These are phyloP conservation scores for Leucophenga varia DNA, from an alignment of 1,140 invertebrate genomes.

Conservation along the genomic window DNA sequence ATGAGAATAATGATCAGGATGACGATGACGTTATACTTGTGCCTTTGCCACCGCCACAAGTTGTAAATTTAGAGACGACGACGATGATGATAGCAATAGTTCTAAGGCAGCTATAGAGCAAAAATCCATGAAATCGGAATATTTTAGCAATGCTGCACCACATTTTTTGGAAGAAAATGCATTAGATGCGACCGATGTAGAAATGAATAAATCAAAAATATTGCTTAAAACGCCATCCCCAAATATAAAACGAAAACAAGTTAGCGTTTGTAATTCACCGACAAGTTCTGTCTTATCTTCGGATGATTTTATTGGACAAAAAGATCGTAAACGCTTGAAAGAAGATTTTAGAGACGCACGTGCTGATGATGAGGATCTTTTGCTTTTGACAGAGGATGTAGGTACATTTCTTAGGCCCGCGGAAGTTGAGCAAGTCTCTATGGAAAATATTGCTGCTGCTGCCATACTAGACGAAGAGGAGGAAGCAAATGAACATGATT, in stretches of 20 bases:
- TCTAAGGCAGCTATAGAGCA: constrained; percentile 10
- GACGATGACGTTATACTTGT: constrained; percentile 35
- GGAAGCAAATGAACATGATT: constrained; percentile 17
- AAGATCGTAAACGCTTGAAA: constrained; percentile 34
- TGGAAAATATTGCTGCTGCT: constrained; percentile 13
- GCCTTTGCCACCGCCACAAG: constrained; percentile 32
- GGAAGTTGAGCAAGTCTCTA: not conserved
- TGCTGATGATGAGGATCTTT: constrained; percentile 40
- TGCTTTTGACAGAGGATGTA: constrained; percentile 36
- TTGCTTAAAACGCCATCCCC: not conserved
- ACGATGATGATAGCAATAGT: constrained; percentile 22
- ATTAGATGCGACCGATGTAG: constrained; percentile 39
- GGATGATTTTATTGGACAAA: constrained; percentile 51
- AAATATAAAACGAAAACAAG: too few relatives aligned
- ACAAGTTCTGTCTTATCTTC: constrained; percentile 40
- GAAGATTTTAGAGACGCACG: constrained; percentile 20
- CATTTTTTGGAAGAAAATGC: constrained; percentile 39
- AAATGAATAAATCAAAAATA: not conserved
- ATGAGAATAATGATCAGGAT: constrained; percentile 22
- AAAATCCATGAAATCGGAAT: too few relatives aligned
- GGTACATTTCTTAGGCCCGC: constrained; percentile 13
- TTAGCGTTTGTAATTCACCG: constrained; percentile 23
- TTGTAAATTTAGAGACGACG: constrained; percentile 32
- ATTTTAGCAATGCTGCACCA: constrained; percentile 1
- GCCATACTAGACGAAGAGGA: not conserved